Percentiles rank a stretch among this genome's conserved stretches.
Evolutionary conservation across 1,140 invertebrate genomes (phyloP).

Genomic region (Caerostris extrusa): DNA sequence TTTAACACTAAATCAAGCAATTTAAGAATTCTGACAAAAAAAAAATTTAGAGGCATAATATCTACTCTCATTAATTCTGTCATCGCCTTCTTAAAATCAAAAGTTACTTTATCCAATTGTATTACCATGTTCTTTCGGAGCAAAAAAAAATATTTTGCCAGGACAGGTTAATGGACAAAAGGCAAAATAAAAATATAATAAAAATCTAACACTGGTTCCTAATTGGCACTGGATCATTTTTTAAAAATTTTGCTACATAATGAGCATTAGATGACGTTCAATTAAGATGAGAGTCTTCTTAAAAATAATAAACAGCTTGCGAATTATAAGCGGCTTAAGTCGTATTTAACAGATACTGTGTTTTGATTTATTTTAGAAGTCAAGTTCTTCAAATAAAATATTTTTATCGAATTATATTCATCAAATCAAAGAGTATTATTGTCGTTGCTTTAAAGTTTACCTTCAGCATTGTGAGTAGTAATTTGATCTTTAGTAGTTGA

Average conservation of each 20-base stretch:
- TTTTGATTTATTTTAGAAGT: not conserved
- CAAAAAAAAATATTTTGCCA: not conserved
- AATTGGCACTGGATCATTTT: constrained; percentile 31
- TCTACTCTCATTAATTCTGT: not conserved
- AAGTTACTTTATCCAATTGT: not conserved
- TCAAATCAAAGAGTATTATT: too few species aligned
- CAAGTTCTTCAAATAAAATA: not conserved
- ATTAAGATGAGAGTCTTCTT: not conserved
- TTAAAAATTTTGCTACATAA: constrained; percentile 8
- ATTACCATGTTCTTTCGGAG: not conserved
- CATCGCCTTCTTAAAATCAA: not conserved
- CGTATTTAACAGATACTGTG: not conserved
- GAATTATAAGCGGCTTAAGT: not conserved
- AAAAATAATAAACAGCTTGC: not conserved
- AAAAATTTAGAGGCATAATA: not conserved
- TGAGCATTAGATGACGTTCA: constrained; percentile 19
- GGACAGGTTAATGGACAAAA: not conserved
- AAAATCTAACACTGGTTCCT: not conserved
- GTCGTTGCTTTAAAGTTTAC: too few species aligned
- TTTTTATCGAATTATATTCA: too few species aligned
- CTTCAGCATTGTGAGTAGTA: too few species aligned
- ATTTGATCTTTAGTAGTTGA: too few species aligned
- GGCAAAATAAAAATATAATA: not conserved
- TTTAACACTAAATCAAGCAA: not conserved
- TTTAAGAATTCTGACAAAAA: not conserved